Conservation (phyloP, 2,888 invertebrate genomes). For the Drosophila formosana region DNA sequence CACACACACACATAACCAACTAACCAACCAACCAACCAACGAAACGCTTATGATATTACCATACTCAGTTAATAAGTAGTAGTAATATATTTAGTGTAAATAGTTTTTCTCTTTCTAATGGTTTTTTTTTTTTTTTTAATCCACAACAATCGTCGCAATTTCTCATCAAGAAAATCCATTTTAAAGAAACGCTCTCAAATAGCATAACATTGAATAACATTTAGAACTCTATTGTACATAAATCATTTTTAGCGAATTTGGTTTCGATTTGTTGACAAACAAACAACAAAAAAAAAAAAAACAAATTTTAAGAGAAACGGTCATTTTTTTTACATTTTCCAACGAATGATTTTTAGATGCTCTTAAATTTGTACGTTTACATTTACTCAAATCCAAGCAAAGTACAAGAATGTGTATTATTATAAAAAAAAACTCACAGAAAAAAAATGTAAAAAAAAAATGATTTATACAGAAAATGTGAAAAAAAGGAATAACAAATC, state of each 20-base stretch:
- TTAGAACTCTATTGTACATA: slow-evolving; percentile 39
- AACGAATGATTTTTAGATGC: slow-evolving; percentile 25
- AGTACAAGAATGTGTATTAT: slow-evolving; percentile 63
- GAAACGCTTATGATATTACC: slow-evolving; percentile 75
- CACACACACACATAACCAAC: slow-evolving; percentile 6
- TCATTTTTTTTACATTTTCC: slow-evolving; percentile 18
- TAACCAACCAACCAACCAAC: slow-evolving; percentile 33
- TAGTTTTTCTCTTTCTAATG: slow-evolving; percentile 40
- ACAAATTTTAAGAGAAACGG: background rate
- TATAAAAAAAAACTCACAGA: slow-evolving; percentile 7
- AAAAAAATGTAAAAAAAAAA: slow-evolving; percentile 8
- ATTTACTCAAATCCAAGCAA: slow-evolving; percentile 49
- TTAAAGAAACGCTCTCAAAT: slow-evolving; percentile 15
- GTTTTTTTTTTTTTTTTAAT: slow-evolving; percentile 6
- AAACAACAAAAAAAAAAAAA: background rate
- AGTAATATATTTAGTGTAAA: slow-evolving; percentile 67
- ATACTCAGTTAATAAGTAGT: slow-evolving; percentile 76
- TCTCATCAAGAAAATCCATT: slow-evolving; percentile 3
- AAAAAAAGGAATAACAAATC: slow-evolving; percentile 32
- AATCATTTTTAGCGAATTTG: slow-evolving; percentile 20
- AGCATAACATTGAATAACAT: slow-evolving; percentile 8
- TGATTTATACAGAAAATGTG: background rate
- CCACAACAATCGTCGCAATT: background rate
- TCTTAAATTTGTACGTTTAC: slow-evolving; percentile 19
- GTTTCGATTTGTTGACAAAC: slow-evolving; percentile 12